Evolutionary conservation across 2,888 invertebrate species (phyloP), one percentile per base, ranked within the genome.

Genomic region (Vannuccia rotundouncinata): DNA sequence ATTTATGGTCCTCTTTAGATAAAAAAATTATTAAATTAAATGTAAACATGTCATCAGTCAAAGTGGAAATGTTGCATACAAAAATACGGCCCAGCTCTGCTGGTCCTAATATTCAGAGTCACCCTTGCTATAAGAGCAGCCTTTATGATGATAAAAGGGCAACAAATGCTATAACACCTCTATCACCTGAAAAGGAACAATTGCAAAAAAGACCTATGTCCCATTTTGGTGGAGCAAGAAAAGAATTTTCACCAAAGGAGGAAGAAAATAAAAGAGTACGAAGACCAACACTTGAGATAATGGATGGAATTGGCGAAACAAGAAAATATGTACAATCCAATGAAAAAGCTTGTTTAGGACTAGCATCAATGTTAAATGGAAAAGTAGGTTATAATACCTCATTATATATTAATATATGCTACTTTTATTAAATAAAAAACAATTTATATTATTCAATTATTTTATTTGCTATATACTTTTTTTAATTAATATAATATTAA

Each of bases 81-180:
- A 83, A 84, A 73, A 84, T 86, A 25, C 83, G 87, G 74, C 87
- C 87, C 1, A 86, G 85, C 78, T 86, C 87, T 1, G 87, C 87
- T 0, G 83, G 85, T 13, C 86, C 85, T 0, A 86, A 86, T 82
- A 80, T 87, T 29, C 87, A 87, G 81, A 85, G 84, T 13, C 86
- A 87, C 80, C 85, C 84, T 25, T 83, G 84, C 59, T 87, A 82
- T 81, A 83, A 84, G 1, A 84, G 85, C 2, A 85, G 86, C 80
- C 82, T 87, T 22, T 85, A 83, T 76, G 85, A 85, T 77, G 84
- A 84, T 83, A 83, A 83, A 59, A 79, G 83, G 2, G 82, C 85
- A 1, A 85, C 86, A 31, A 45, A 77, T n/a, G 45, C 27, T 17
- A 59, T 45, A 29, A 77, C 30, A 31, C 31, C 30, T 2, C 27